Evolutionary conservation across 2,797 vertebrate genomes (phyloP).

Genomic region (Lagocephalus sceleratus): DNA sequence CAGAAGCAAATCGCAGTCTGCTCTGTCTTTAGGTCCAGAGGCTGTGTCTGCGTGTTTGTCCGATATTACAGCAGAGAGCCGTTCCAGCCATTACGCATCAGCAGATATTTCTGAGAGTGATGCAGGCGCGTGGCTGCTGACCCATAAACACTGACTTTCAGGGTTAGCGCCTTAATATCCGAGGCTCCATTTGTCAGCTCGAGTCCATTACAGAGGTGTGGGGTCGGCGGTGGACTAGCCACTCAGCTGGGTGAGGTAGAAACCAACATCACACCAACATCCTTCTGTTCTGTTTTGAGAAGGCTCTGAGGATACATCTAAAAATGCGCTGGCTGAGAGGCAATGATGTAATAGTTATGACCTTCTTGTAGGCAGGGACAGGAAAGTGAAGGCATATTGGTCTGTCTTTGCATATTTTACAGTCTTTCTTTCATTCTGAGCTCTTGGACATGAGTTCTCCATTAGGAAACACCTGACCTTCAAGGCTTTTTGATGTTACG

Average conservation of each 20-base stretch:
- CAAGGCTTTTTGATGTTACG: neutral
- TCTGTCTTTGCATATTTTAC: too few relatives aligned
- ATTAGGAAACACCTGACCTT: conserved; percentile 2
- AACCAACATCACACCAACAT: conserved; percentile 36
- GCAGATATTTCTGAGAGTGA: conserved; percentile 26
- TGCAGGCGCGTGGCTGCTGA: conserved; percentile 38
- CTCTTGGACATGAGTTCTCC: neutral
- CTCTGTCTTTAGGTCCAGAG: conserved; percentile 18
- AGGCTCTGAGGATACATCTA: neutral
- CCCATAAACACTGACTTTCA: conserved; percentile 62
- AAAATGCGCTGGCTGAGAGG: neutral
- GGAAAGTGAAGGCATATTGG: too few relatives aligned
- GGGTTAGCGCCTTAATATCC: conserved; percentile 42
- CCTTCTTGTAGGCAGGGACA: too few relatives aligned
- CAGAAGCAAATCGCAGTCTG: conserved; percentile 5
- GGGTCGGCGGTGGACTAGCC: conserved; percentile 31
- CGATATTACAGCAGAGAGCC: conserved; percentile 26
- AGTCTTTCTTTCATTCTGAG: too few relatives aligned
- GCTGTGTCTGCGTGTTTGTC: conserved; percentile 3
- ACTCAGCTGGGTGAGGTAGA: conserved; percentile 33
- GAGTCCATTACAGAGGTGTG: conserved; percentile 53
- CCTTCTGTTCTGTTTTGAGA: conserved; percentile 1
- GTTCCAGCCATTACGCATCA: conserved; percentile 55
- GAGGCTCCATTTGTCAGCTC: conserved; percentile 37
- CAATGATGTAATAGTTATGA: neutral